Evolutionary conservation across 2,113 vertebrate species (phyloP).

Genomic region (Noturus placidus): DNA sequence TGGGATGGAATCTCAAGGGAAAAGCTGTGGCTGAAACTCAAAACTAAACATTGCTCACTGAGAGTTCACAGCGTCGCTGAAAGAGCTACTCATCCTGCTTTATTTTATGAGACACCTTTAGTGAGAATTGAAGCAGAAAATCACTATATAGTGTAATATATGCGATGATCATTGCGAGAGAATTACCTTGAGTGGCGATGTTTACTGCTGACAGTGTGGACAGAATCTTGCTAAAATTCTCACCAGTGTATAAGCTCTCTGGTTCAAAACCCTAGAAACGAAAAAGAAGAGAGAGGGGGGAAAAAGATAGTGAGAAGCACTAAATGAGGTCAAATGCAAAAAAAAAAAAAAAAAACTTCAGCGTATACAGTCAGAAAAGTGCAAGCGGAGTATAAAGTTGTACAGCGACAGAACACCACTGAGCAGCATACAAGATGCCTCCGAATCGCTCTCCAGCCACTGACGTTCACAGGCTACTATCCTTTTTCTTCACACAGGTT

Average conservation of each 20-base stretch:
- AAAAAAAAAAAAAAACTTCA: background rate
- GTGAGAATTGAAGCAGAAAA: background rate
- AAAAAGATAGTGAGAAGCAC: constrained; percentile 5
- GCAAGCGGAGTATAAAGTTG: background rate
- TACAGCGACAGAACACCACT: background rate
- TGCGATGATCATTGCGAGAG: background rate
- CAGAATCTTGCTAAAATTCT: constrained; percentile 87
- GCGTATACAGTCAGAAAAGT: background rate
- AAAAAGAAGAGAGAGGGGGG: constrained; percentile 15
- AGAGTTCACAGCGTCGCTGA: background rate
- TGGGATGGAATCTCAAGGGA: background rate
- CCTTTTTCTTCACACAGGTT: constrained; percentile 61
- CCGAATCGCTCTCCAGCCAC: constrained; percentile 25
- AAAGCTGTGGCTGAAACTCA: background rate
- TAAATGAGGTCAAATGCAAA: background rate
- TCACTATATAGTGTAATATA: background rate
- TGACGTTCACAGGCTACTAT: constrained; percentile 57
- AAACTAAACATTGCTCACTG: background rate
- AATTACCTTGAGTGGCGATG: constrained; percentile 92
- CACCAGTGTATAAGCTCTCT: constrained; percentile 85
- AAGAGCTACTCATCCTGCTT: constrained; percentile 27
- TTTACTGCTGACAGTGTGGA: constrained; percentile 85
- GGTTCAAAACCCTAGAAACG: constrained; percentile 86
- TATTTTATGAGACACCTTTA: constrained; percentile 29
- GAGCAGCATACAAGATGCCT: constrained; percentile 1